A percentile compares a stretch with the other conserved stretches of the same genome.
Conservation (phyloP, 2,888 invertebrate genomes). For the Antheraea yamamai region DNA sequence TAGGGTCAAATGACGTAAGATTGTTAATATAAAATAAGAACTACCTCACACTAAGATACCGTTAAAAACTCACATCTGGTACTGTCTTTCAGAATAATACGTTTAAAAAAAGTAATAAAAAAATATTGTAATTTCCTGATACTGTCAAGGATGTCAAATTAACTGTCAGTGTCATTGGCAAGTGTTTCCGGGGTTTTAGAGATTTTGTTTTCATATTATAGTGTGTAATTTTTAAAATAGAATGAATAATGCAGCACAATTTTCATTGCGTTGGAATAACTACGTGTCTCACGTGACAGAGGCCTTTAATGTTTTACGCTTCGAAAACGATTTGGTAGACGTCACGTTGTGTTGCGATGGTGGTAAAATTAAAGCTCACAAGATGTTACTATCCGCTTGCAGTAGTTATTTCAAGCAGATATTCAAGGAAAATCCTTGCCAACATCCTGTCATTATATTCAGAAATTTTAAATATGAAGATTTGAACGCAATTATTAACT, state of each 20-base stretch:
- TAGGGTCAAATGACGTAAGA: no score
- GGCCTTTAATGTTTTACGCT: conserved; percentile 88
- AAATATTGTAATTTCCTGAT: not conserved
- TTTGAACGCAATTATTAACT: conserved; percentile 89
- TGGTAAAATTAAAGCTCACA: conserved; percentile 91
- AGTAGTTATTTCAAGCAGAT: conserved; percentile 90
- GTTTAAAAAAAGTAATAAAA: no score
- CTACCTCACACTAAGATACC: no score
- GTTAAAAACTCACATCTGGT: no score
- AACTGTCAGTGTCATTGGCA: conserved; percentile 20
- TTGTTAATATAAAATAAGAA: no score
- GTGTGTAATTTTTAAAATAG: conserved; percentile 11
- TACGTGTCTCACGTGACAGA: conserved; percentile 90
- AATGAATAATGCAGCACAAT: conserved; percentile 87
- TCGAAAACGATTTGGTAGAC: conserved; percentile 88
- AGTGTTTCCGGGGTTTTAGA: conserved; percentile 10
- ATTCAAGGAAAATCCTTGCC: conserved; percentile 89
- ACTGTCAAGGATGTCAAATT: not conserved
- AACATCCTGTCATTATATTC: conserved; percentile 91
- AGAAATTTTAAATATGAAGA: conserved; percentile 90
- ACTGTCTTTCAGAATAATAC: no score
- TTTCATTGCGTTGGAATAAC: conserved; percentile 94
- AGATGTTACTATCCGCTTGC: conserved; percentile 92
- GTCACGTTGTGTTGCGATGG: conserved; percentile 94
- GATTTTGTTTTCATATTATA: conserved; percentile 18